Percentiles rank a stretch among this genome's conserved stretches.
phyloP scores from a whole-genome alignment of 2,113 vertebrate genomes.

The Siphamia tubifer region DNA sequence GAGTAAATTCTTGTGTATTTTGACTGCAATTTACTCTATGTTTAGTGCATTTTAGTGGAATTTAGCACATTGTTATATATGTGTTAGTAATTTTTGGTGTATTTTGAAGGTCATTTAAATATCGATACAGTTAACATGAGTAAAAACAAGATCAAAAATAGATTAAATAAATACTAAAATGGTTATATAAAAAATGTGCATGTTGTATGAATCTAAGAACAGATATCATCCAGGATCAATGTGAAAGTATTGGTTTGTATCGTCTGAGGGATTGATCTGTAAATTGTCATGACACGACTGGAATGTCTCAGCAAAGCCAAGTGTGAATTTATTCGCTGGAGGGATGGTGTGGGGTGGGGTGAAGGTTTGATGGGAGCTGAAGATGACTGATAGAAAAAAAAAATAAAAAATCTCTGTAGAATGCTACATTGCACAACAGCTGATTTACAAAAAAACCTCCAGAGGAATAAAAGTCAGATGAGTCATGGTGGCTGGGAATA shows the following conservation, averaged over 20 bases:
- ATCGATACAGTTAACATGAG: too few relatives aligned
- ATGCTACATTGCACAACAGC: constrained; percentile 16
- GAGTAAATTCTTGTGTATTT: too few relatives aligned
- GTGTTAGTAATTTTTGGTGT: too few relatives aligned
- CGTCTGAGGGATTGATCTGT: neutral
- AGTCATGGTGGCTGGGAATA: neutral
- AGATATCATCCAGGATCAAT: too few relatives aligned
- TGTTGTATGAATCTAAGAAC: too few relatives aligned
- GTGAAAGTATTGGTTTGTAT: neutral
- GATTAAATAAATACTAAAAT: too few relatives aligned
- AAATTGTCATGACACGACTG: constrained; percentile 16
- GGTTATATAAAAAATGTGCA: too few relatives aligned
- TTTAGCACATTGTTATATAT: too few relatives aligned
- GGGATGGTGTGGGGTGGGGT: neutral
- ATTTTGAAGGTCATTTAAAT: too few relatives aligned
- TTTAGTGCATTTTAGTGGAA: too few relatives aligned
- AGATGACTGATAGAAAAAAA: constrained; percentile 12
- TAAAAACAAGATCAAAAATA: too few relatives aligned
- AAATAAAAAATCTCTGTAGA: constrained; percentile 2
- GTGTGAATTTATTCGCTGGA: neutral
- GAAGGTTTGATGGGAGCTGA: neutral
- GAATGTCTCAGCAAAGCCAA: constrained; percentile 36
- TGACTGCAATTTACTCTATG: too few relatives aligned
- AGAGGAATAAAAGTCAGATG: neutral
- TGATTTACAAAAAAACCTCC: neutral